Evolutionary conservation across 2,797 vertebrate species (phyloP).

Genomic region (Scomberomorus guttatus): DNA sequence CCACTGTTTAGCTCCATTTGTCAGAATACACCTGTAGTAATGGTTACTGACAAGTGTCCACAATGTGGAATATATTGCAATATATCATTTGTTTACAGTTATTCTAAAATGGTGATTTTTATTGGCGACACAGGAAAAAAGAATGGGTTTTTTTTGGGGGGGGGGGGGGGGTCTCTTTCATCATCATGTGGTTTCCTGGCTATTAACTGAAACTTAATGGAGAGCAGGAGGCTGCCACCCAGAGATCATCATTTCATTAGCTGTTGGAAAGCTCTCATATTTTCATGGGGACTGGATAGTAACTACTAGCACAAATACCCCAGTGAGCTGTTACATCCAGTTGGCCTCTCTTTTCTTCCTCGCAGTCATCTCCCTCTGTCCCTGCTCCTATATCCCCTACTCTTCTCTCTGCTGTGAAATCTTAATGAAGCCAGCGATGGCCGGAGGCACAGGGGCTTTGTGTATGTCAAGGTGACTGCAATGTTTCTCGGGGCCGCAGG

Average conservation of each 20-base stretch:
- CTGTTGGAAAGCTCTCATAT: slow-evolving; percentile 72
- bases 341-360: slow-evolving; percentile 68
- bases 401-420: slow-evolving; percentile 73
- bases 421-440: slow-evolving; percentile 80
- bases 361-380: slow-evolving; percentile 58
- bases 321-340: slow-evolving; percentile 76
- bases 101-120: slow-evolving; percentile 36
- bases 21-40: slow-evolving; percentile 5
- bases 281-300: slow-evolving; percentile 80
- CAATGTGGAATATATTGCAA: slow-evolving; percentile 12
- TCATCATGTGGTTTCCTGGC: slow-evolving; percentile 61
- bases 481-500: slow-evolving; percentile 77
- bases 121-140: neutral
- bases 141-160: too few species aligned
- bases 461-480: slow-evolving; percentile 87
- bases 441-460: slow-evolving; percentile 77
- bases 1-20: slow-evolving; percentile 45
- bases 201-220: slow-evolving; percentile 79
- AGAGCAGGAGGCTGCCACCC: slow-evolving; percentile 72
- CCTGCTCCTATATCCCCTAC: slow-evolving; percentile 57
- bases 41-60: slow-evolving; percentile 43
- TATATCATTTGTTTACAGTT: slow-evolving; percentile 26
- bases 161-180: too few species aligned
- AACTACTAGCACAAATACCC: slow-evolving; percentile 81
- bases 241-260: slow-evolving; percentile 81